These are phyloP conservation scores for Cetonia aurata DNA, from an alignment of 2,888 invertebrate genomes.

Conservation along the genomic window DNA sequence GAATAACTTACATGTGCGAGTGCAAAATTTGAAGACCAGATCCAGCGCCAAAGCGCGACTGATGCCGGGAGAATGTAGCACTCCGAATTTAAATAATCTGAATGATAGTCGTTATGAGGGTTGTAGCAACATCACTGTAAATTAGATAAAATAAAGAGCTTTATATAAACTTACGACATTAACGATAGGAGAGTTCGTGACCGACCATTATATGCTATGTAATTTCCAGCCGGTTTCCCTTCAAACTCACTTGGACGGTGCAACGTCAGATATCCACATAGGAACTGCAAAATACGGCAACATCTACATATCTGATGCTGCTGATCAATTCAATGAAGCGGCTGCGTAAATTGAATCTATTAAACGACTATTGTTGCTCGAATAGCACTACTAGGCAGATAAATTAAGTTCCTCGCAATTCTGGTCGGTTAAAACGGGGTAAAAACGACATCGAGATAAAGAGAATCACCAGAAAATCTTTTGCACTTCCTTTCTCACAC, in stretches of 20 bases:
- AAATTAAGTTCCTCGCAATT: slow-evolving; percentile 21
- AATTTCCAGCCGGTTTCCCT: too few relatives aligned
- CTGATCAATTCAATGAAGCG: too few relatives aligned
- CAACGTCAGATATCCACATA: too few relatives aligned
- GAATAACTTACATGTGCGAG: slow-evolving; percentile 47
- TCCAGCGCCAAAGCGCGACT: slow-evolving; percentile 4
- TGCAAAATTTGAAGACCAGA: slow-evolving; percentile 44
- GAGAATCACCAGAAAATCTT: slow-evolving; percentile 28
- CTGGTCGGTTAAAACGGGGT: not conserved
- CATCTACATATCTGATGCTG: too few relatives aligned
- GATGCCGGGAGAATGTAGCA: not conserved
- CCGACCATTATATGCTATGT: too few relatives aligned
- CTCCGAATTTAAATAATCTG: not conserved
- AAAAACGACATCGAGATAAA: slow-evolving; percentile 25
- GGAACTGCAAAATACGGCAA: too few relatives aligned
- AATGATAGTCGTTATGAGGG: not conserved
- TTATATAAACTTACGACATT: too few relatives aligned
- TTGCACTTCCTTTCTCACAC: not conserved
- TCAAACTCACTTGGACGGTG: too few relatives aligned
- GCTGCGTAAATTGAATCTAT: too few relatives aligned
- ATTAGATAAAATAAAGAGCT: too few relatives aligned
- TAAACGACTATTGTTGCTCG: not conserved
- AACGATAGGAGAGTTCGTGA: too few relatives aligned
- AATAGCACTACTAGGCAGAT: slow-evolving; percentile 4
- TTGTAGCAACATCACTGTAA: not conserved